A percentile compares a stretch with the other conserved stretches of the same genome.
These are phyloP conservation scores for Stegostoma tigrinum DNA, from an alignment of 2,113 vertebrate species.

Conservation along the genomic window DNA sequence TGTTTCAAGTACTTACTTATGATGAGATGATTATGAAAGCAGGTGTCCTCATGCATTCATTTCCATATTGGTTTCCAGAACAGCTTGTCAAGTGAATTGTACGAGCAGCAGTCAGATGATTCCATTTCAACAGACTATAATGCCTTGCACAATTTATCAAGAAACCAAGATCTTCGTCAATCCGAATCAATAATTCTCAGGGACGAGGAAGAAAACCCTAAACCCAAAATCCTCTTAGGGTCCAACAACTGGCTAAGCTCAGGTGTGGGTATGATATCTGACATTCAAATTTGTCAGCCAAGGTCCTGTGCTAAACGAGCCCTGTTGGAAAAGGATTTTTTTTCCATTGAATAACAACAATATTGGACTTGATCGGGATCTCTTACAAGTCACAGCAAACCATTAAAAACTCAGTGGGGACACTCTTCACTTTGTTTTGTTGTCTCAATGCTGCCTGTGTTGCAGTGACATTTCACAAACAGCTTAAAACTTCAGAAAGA, in stretches of 20 bases:
- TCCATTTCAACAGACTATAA: neutral
- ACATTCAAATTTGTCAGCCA: neutral
- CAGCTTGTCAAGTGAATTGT: neutral
- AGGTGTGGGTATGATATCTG: neutral
- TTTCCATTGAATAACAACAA: neutral
- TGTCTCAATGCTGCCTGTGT: neutral
- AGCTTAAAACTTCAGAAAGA: too few relatives aligned
- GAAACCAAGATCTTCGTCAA: neutral
- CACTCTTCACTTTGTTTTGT: too few relatives aligned
- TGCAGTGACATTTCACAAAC: too few relatives aligned
- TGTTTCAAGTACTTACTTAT: constrained; percentile 7
- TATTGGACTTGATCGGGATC: neutral
- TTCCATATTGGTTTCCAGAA: constrained; percentile 15
- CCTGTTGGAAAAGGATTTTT: neutral
- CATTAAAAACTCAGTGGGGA: neutral
- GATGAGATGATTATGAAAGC: constrained; percentile 14
- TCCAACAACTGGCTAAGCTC: neutral
- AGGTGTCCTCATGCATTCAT: neutral
- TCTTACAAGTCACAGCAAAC: neutral
- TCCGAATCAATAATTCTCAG: too few relatives aligned
- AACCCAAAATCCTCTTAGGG: too few relatives aligned
- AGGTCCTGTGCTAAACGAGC: neutral
- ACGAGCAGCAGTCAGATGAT: neutral
- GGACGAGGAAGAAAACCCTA: too few relatives aligned
- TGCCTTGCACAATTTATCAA: neutral